Evolutionary conservation across 2,888 invertebrate species (phyloP).

Genomic region (Helleia helle): DNA sequence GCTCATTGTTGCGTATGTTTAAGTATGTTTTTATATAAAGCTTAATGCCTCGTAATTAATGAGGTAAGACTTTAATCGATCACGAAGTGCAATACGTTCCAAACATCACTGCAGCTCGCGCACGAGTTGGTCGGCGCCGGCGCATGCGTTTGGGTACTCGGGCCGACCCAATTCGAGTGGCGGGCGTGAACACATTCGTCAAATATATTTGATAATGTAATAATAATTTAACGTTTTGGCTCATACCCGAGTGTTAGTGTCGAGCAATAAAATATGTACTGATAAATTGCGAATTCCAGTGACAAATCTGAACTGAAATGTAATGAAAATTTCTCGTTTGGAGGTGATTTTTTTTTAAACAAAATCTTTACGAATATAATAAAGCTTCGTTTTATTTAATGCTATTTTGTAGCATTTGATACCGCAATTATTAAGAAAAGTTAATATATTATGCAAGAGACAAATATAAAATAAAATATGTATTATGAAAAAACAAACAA

Average conservation of each 20-base stretch:
- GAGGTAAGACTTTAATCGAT: slow-evolving; percentile 9
- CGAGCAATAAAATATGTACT: background rate
- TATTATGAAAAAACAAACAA: too few relatives aligned
- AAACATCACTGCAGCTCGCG: slow-evolving; percentile 19
- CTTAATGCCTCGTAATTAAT: slow-evolving; percentile 5
- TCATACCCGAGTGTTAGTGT: background rate
- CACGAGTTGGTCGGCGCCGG: slow-evolving; percentile 50
- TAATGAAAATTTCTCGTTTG: too few relatives aligned
- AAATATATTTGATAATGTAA: slow-evolving; percentile 10
- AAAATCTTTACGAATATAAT: too few relatives aligned
- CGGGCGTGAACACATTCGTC: slow-evolving; percentile 22
- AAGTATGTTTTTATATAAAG: background rate
- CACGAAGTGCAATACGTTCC: slow-evolving; percentile 5
- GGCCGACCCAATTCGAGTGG: slow-evolving; percentile 39
- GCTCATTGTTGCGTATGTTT: background rate
- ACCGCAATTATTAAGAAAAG: too few relatives aligned
- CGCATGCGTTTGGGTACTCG: slow-evolving; percentile 37
- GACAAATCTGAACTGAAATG: too few relatives aligned
- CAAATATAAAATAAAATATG: too few relatives aligned
- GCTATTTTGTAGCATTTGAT: too few relatives aligned
- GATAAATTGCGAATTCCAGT: background rate
- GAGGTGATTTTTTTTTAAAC: too few relatives aligned
- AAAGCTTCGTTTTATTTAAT: too few relatives aligned
- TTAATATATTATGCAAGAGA: too few relatives aligned
- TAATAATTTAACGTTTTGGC: background rate